A percentile compares a stretch with the other conserved stretches of the same genome.
Evolutionary conservation across 2,113 vertebrate species (phyloP).

Genomic region (Thamnaconus septentrionalis): DNA sequence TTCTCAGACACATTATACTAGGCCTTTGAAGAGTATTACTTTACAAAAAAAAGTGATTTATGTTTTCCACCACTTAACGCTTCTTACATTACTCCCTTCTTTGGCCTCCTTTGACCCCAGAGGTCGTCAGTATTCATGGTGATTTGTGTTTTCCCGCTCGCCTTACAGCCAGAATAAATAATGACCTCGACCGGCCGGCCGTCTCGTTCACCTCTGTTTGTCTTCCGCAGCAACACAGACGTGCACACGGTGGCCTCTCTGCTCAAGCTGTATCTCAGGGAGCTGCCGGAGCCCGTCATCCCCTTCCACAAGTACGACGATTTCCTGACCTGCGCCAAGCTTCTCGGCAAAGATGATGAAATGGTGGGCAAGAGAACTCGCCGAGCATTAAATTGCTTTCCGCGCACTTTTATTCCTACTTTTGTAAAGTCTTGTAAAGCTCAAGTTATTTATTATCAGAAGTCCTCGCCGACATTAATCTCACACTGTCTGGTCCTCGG

Average conservation of each 20-base stretch:
- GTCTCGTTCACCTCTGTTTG: slow-evolving; percentile 1
- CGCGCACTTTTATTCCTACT: background rate
- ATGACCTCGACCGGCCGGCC: background rate
- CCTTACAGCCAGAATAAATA: no score
- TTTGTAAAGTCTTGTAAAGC: background rate
- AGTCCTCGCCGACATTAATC: no score
- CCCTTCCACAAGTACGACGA: slow-evolving; percentile 93
- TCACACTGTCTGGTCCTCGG: no score
- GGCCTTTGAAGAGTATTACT: no score
- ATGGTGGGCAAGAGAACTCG: slow-evolving; percentile 74
- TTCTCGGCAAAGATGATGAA: slow-evolving; percentile 90
- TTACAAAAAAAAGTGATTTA: no score
- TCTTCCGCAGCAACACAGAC: slow-evolving; percentile 86
- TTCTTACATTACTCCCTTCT: no score
- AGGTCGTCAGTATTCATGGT: no score
- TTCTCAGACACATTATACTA: no score
- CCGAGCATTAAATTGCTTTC: background rate
- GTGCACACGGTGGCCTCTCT: slow-evolving; percentile 96
- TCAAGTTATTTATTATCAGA: no score
- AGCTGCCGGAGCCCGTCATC: slow-evolving; percentile 94
- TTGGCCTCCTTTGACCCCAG: no score
- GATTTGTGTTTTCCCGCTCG: no score
- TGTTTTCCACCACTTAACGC: no score
- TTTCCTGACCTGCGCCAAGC: slow-evolving; percentile 89
- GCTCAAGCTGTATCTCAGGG: slow-evolving; percentile 93